phyloP scores from a whole-genome alignment of 2,113 vertebrate genomes.

The Abramis brama region DNA sequence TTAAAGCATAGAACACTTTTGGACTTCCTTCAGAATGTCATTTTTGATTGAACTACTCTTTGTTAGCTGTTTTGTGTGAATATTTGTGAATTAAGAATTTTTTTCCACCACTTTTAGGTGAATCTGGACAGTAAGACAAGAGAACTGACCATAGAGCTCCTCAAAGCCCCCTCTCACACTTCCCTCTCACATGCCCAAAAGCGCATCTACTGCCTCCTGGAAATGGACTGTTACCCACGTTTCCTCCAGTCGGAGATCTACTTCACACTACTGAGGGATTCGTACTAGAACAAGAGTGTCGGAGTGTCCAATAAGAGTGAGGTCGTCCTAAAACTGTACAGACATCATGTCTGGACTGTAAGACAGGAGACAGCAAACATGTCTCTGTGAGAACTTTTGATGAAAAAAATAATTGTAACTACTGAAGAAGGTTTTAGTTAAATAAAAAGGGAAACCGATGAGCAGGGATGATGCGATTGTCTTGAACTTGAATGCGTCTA shows the following conservation, averaged over 20 bases:
- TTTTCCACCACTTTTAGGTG: constrained; percentile 64
- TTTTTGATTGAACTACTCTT: neutral
- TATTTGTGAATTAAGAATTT: neutral
- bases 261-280: constrained; percentile 65
- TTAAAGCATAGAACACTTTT: neutral
- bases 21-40: neutral
- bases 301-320: neutral
- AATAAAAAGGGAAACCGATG: neutral
- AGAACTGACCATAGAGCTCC: constrained; percentile 73
- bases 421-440: neutral
- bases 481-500: neutral
- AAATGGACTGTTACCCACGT: constrained; percentile 78
- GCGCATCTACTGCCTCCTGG: constrained; percentile 77
- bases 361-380: neutral
- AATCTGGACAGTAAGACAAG: constrained; percentile 79
- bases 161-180: constrained; percentile 73
- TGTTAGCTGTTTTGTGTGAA: neutral
- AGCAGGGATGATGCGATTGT: neutral
- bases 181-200: constrained; percentile 74
- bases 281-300: constrained; percentile 43
- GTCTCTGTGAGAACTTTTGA: neutral
- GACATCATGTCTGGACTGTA: neutral
- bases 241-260: constrained; percentile 79
- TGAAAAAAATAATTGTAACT: constrained; percentile 16
- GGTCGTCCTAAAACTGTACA: neutral